Evolutionary conservation across 2,888 invertebrate genomes (phyloP).

Genomic region (Epirrita christyi): DNA sequence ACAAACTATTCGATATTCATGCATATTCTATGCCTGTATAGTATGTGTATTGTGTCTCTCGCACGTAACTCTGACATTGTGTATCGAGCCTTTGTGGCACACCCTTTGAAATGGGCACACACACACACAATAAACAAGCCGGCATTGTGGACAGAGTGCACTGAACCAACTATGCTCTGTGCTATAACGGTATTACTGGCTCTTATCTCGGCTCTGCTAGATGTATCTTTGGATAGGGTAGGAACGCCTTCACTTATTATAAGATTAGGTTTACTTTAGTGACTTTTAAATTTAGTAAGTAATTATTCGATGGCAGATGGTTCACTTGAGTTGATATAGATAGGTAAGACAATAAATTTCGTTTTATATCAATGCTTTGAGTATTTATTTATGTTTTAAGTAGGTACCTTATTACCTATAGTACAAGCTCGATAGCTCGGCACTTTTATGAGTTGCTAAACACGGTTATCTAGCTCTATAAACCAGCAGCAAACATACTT

Average conservation of each 20-base stretch:
- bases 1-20: constrained; percentile 49
- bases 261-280: constrained; percentile 20
- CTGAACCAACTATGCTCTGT: constrained; percentile 41
- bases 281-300: constrained; percentile 9
- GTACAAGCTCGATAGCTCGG: neutral
- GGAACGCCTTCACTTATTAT: constrained; percentile 18
- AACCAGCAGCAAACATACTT: too few species aligned
- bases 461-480: too few species aligned
- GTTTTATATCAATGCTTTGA: neutral
- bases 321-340: neutral
- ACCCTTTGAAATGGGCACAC: constrained; percentile 63
- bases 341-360: neutral
- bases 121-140: constrained; percentile 63
- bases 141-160: constrained; percentile 58
- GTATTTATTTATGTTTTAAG: too few species aligned
- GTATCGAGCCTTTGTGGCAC: constrained; percentile 59
- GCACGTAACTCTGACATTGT: constrained; percentile 52
- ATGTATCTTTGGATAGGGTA: constrained; percentile 25
- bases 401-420: too few species aligned
- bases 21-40: constrained; percentile 44
- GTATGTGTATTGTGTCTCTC: constrained; percentile 36
- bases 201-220: constrained; percentile 34
- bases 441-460: too few species aligned
- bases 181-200: constrained; percentile 36
- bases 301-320: constrained; percentile 7